Conservation (phyloP, 2,797 vertebrate genomes). For the Pseudochromis fuscus region DNA sequence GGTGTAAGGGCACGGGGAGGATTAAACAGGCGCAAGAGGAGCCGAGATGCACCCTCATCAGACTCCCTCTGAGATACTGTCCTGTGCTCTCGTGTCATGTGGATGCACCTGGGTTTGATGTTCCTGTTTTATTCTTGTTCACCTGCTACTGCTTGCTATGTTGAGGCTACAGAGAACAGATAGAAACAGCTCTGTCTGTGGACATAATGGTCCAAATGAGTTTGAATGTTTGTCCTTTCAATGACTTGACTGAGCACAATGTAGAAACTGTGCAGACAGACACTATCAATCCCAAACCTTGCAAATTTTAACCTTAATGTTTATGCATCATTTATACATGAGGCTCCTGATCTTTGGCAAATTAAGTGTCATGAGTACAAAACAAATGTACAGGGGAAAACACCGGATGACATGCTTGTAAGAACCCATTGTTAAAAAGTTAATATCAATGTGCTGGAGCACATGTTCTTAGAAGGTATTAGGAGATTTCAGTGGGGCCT, state of each 20-base stretch:
- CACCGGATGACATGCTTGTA: background rate
- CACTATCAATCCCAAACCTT: background rate
- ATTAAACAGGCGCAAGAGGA: no score
- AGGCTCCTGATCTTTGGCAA: constrained; percentile 65
- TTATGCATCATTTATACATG: constrained; percentile 42
- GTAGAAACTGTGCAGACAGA: background rate
- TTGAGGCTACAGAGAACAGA: no score
- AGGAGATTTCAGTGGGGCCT: no score
- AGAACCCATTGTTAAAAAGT: constrained; percentile 1
- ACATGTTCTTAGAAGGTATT: constrained; percentile 14
- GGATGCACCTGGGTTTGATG: no score
- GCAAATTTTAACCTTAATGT: background rate
- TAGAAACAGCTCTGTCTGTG: no score
- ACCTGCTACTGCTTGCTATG: no score
- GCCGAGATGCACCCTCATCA: no score
- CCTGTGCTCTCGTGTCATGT: no score
- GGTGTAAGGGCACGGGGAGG: no score
- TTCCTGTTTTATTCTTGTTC: no score
- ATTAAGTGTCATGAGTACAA: constrained; percentile 24
- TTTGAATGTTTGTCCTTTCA: background rate
- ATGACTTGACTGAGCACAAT: background rate
- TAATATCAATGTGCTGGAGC: background rate
- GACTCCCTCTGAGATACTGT: no score
- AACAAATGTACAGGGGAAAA: constrained; percentile 5
- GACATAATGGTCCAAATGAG: no score